phyloP scores from a whole-genome alignment of 2,113 vertebrate species.

The Diadophis punctatus region DNA sequence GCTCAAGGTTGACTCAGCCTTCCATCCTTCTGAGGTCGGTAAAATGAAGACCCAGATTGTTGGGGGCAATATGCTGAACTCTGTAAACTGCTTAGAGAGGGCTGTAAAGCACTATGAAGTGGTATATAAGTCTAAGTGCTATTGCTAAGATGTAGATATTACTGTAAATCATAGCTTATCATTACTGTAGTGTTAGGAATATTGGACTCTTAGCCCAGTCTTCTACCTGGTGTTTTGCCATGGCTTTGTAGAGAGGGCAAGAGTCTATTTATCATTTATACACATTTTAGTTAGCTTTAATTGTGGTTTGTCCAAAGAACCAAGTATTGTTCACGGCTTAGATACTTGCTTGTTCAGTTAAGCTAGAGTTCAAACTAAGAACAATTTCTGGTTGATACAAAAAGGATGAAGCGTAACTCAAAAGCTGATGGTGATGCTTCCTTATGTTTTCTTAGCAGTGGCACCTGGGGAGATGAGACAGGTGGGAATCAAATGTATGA shows the following conservation, averaged over 20 bases:
- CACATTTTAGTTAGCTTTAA: background rate
- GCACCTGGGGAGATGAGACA: background rate
- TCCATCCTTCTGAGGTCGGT: no score
- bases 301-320: background rate
- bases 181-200: background rate
- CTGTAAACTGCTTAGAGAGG: no score
- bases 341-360: background rate
- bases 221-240: background rate
- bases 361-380: background rate
- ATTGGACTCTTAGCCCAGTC: background rate
- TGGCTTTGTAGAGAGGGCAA: background rate
- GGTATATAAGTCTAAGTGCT: no score
- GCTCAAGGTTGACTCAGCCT: no score
- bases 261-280: background rate
- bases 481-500: background rate
- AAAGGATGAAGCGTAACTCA: background rate
- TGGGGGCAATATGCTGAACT: no score
- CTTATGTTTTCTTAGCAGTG: background rate
- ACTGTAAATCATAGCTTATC: background rate
- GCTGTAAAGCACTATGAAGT: no score
- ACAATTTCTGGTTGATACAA: background rate
- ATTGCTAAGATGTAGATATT: background rate
- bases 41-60: no score
- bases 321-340: background rate
- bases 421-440: background rate